Percentiles rank a stretch among this genome's conserved stretches.
These are phyloP conservation scores for Machimus atricapillus DNA, from an alignment of 2,888 invertebrate genomes.

Conservation along the genomic window DNA sequence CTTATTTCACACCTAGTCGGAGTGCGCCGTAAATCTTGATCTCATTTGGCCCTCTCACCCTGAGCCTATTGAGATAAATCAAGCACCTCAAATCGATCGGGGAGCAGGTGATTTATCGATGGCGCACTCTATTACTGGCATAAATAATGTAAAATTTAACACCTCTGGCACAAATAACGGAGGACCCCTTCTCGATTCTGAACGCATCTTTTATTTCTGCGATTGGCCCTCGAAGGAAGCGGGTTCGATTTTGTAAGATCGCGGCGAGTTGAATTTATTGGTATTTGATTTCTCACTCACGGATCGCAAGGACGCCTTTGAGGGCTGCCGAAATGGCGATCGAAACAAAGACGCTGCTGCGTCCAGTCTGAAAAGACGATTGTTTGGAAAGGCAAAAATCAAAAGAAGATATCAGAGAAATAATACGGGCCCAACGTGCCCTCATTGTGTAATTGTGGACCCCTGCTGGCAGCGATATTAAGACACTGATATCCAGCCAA, in stretches of 20 bases:
- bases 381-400: slow-evolving; percentile 26
- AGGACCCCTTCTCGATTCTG: background rate
- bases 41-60: slow-evolving; percentile 17
- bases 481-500: slow-evolving; percentile 12
- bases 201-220: background rate
- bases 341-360: background rate
- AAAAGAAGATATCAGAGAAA: slow-evolving; percentile 35
- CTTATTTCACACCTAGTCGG: slow-evolving; percentile 13
- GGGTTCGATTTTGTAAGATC: background rate
- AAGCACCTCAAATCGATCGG: slow-evolving; percentile 16
- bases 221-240: background rate
- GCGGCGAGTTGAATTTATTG: slow-evolving; percentile 20
- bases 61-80: slow-evolving; percentile 31
- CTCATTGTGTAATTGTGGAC: slow-evolving; percentile 30
- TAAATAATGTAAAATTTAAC: slow-evolving; percentile 38
- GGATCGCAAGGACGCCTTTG: background rate
- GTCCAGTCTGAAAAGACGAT: slow-evolving; percentile 10
- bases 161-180: slow-evolving; percentile 17
- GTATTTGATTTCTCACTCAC: slow-evolving; percentile 33
- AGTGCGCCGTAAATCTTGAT: slow-evolving; percentile 26
- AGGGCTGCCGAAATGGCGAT: slow-evolving; percentile 2
- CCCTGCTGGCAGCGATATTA: slow-evolving; percentile 17
- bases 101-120: slow-evolving; percentile 29
- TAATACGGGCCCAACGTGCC: slow-evolving; percentile 16
- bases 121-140: slow-evolving; percentile 34